These are phyloP conservation scores for Pocillopora grandis DNA, from an alignment of 92 coral and sea anemone species.

Conservation along the genomic window DNA sequence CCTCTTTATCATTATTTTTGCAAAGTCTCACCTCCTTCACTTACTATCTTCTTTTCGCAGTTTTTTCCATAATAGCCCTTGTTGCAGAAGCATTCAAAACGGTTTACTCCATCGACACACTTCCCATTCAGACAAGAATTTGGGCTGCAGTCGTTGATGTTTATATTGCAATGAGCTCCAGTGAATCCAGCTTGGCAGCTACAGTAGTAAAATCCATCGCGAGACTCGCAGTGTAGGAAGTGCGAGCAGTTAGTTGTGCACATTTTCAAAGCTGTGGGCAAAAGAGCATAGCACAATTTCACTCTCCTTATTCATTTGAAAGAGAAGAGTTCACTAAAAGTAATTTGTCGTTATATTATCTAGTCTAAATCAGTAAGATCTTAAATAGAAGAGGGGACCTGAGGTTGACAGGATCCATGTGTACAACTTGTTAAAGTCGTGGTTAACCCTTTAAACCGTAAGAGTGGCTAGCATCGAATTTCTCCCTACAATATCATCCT, in stretches of 20 bases:
- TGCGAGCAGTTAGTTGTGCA: conserved; percentile 6
- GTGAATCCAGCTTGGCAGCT: conserved; percentile 67
- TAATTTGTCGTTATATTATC: no score
- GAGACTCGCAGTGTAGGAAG: background rate
- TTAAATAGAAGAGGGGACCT: no score
- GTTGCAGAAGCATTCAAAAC: conserved; percentile 62
- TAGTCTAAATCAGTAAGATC: no score
- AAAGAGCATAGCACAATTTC: background rate
- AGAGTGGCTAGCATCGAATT: no score
- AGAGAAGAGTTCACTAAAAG: no score
- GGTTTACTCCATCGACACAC: conserved; percentile 64
- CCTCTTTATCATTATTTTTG: background rate
- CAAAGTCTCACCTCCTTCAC: background rate
- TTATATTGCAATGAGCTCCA: conserved; percentile 60
- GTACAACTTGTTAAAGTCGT: no score
- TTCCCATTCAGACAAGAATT: conserved; percentile 75
- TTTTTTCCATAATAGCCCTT: background rate
- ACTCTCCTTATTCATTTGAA: no score
- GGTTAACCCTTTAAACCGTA: no score
- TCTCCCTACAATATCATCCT: no score
- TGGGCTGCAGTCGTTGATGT: conserved; percentile 70
- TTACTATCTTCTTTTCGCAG: conserved; percentile 2
- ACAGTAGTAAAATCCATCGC: conserved; percentile 20
- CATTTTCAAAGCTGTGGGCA: background rate
- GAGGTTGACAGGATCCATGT: no score